These are phyloP conservation scores for Latrodectus geometricus DNA, from an alignment of 1,140 invertebrate genomes.

Conservation along the genomic window DNA sequence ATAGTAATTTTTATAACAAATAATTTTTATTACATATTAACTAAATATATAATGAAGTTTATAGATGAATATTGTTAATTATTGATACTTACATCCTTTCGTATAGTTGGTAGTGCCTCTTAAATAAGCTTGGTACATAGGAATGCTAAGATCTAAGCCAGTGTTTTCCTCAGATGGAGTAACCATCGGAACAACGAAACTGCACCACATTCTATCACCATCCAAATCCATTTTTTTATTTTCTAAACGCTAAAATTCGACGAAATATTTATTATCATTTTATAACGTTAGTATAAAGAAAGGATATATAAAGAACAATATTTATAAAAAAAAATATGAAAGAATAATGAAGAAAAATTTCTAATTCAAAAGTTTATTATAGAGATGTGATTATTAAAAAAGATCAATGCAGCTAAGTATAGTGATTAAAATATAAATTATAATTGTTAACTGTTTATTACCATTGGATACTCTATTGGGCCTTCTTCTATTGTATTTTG, in stretches of 20 bases:
- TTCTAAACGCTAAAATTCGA: conserved; percentile 18
- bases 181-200: conserved; percentile 44
- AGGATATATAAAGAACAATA: no score
- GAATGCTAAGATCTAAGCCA: conserved; percentile 42
- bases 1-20: no score
- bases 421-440: no score
- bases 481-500: conserved; percentile 37
- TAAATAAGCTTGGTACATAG: conserved; percentile 33
- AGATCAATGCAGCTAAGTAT: no score
- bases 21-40: no score
- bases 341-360: no score
- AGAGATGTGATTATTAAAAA: no score
- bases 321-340: no score
- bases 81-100: conserved; percentile 27
- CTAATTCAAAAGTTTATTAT: no score
- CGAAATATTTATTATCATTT: not conserved
- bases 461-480: conserved; percentile 33
- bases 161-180: conserved; percentile 11
- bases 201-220: conserved; percentile 52
- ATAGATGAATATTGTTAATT: not conserved
- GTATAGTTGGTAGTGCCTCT: conserved; percentile 42
- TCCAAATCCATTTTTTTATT: conserved; percentile 58
- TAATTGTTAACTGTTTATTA: not conserved
- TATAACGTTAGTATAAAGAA: not conserved
- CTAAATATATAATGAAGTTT: no score